phyloP scores from a whole-genome alignment of 2,113 vertebrate species.

The Serinus canaria region DNA sequence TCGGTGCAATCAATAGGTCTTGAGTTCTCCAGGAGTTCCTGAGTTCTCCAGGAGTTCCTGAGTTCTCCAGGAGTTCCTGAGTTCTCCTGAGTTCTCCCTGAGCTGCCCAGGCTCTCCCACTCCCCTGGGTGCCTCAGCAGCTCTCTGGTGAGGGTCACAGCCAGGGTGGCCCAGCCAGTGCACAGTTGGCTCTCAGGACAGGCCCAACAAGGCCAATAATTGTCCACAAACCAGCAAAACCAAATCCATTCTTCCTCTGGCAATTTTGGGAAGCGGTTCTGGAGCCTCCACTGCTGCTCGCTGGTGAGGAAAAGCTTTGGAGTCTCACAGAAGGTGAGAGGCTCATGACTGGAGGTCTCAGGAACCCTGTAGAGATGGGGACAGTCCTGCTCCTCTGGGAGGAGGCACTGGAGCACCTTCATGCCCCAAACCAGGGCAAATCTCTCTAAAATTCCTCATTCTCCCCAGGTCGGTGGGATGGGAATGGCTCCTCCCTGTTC shows the following conservation, averaged over 20 bases:
- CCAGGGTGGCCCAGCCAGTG: background rate
- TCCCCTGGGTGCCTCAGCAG: background rate
- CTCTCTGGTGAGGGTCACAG: background rate
- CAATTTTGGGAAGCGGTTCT: background rate
- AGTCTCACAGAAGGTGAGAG: fast-evolving
- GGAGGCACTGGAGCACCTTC: background rate
- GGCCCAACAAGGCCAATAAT: background rate
- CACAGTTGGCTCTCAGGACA: background rate
- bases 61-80: background rate
- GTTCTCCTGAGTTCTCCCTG: too few relatives aligned
- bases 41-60: too few relatives aligned
- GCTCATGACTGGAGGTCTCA: background rate
- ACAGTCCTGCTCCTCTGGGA: background rate
- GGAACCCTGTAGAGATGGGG: background rate
- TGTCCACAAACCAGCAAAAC: background rate
- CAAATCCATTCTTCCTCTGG: background rate
- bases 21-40: too few relatives aligned
- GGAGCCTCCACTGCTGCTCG: background rate
- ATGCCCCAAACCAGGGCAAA: background rate
- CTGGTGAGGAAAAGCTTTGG: background rate
- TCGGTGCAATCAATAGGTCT: too few relatives aligned
- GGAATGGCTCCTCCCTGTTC: background rate
- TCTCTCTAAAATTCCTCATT: background rate
- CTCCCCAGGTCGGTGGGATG: background rate
- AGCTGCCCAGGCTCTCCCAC: fast-evolving